Base-by-base conservation (phyloP, 2,797 vertebrate genomes). In the Anabas testudineus region DNA sequence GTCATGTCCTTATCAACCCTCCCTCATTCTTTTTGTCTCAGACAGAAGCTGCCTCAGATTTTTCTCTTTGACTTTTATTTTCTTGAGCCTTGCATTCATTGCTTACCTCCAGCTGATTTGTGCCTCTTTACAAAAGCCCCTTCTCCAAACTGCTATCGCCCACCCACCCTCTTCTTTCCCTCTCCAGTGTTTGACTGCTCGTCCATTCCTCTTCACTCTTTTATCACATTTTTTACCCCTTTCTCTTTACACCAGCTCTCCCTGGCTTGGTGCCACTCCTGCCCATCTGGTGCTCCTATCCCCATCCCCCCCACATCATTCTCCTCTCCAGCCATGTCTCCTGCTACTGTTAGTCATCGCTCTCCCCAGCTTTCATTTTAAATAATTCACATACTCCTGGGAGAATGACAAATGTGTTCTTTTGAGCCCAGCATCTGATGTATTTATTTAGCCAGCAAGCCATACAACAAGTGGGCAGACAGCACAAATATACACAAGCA, bases 301-400 rank as follows among this genome's bases (percentile, higher is more conserved):
- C 53, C 58, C 51, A 45, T 14, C 70, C 78, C 32, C 28, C 59
- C 53, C 43, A 71, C 78, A 64, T 81, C 72, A 32, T 45, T 56
- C 69, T 77, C 53, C 58, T 51, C 60, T 74, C 54, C 28, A 71
- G 43, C 67, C 74, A 36, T 46, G 36, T 82, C 80, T 74, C 47
- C 65, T 0, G 10, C 71, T 66, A 41, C 76, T 71, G 70, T 82
- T 84, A 68, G 71, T 84, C 81, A 63, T 86, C 72, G 69, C 74
- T 67, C 80, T 73, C 47, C 57, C 58, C 45, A 45, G 81, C 82
- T 67, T 85, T 90, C 78, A 68, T 70, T 84, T 80, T 68, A 84
- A 89, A 88, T 90, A 78, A 88, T 87, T 91, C 82, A 80, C 69
- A 2, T 78, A 68, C 79, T 80, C 77, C 71, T 26, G 63, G 79